Base-by-base conservation (phyloP, 2,888 invertebrate genomes). In the Habroteleia sp. region DNA sequence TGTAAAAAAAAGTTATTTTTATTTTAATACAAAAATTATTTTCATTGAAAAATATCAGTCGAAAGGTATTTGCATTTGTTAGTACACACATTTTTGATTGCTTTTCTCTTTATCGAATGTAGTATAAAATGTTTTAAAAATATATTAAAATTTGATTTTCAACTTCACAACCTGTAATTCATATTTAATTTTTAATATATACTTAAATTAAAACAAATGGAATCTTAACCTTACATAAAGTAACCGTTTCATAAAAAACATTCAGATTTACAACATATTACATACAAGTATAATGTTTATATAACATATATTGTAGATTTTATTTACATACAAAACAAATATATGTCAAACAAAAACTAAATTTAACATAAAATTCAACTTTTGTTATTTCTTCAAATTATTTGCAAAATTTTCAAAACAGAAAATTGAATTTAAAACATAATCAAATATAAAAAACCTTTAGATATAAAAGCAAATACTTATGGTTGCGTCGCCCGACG, bases 401-500 rank as follows among this genome's bases (percentile, higher is more conserved):
- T 11, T 33, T 25, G 1, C 7, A 16, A 52, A 37, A 52, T 16
- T 23, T 23, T 8, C n/a, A n/a, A n/a, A n/a, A n/a, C n/a, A n/a
- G n/a, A n/a, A n/a, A n/a, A n/a, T n/a, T n/a, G n/a, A 37, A 52
- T 11, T 1, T 8, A 17, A 37, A 11, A 52, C 16, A 52, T 25
- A 46, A 35, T 14, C 50, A 39, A 50, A 46, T n/a, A n/a, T n/a
- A n/a, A n/a, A n/a, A n/a, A n/a, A n/a, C n/a, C n/a, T n/a, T n/a
- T n/a, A n/a, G n/a, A n/a, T n/a, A 27, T 35, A 13, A 25, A 31
- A 29, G 48, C 7, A 17, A 31, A 37, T 60, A 66, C 72, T n/a
- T 74, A 63, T 52, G 56, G 52, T 52, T 80, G 76, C n/a, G 76
- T 33, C 2, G 72, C 54, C 16, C 80, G 80, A 6, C 76, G 81